Evolutionary conservation across 2,113 vertebrate genomes (phyloP).

Genomic region (Saccopteryx leptura): DNA sequence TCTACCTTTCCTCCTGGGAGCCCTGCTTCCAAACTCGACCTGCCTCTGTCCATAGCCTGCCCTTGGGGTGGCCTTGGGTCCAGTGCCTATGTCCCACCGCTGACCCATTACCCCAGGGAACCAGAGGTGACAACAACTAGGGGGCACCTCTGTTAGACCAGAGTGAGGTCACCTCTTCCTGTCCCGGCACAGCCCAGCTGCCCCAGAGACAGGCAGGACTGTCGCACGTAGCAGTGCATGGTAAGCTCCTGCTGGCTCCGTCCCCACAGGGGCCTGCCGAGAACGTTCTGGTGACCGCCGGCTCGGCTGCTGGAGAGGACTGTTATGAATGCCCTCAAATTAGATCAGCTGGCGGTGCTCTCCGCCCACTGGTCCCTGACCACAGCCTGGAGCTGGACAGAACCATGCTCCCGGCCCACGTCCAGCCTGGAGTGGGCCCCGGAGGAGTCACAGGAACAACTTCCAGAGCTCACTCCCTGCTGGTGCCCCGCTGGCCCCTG

Average conservation of each 20-base stretch:
- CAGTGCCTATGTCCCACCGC: neutral
- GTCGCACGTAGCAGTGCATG: fast-evolving
- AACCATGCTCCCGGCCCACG: neutral
- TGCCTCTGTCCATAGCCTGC: neutral
- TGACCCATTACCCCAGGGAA: neutral
- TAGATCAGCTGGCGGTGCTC: neutral
- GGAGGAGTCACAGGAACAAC: neutral
- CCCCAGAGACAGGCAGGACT: neutral
- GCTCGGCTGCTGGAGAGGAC: neutral
- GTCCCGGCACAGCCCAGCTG: neutral
- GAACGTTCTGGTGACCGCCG: neutral
- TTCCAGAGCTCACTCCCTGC: fast-evolving
- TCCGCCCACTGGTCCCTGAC: neutral
- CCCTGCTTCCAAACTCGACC: neutral
- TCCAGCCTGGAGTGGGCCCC: neutral
- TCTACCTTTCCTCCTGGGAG: neutral
- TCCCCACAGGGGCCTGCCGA: neutral
- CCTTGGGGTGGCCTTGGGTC: neutral
- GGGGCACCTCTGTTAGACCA: neutral
- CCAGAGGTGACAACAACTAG: neutral
- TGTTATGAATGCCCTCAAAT: neutral
- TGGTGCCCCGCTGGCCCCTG: fast-evolving
- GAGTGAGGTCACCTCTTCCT: neutral
- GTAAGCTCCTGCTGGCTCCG: fast-evolving
- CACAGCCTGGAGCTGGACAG: neutral